Percentiles rank a stretch among this genome's conserved stretches.
Conservation (phyloP, 2,888 invertebrate genomes). For the Spodoptera littoralis region DNA sequence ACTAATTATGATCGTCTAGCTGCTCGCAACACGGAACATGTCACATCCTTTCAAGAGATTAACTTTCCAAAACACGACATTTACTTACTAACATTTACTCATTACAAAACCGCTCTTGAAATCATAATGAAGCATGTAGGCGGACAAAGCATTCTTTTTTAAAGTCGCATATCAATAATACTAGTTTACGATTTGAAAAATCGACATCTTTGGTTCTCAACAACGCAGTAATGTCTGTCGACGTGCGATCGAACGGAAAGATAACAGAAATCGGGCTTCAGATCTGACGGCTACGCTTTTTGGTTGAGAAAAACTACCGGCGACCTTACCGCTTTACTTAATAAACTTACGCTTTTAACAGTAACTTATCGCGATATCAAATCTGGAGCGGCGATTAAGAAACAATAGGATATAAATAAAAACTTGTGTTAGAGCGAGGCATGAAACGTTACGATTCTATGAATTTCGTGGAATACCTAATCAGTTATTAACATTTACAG, state of each 20-base stretch:
- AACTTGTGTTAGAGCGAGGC: slow-evolving; percentile 77
- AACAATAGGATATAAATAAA: slow-evolving; percentile 87
- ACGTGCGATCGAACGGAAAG: slow-evolving; percentile 76
- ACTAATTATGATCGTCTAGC: slow-evolving; percentile 67
- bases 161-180: slow-evolving; percentile 64
- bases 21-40: slow-evolving; percentile 56
- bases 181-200: slow-evolving; percentile 74
- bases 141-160: slow-evolving; percentile 66
- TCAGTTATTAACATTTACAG: slow-evolving; percentile 42
- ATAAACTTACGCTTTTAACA: slow-evolving; percentile 81
- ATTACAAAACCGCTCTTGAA: slow-evolving; percentile 60
- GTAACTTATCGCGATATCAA: slow-evolving; percentile 82
- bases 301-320: slow-evolving; percentile 73
- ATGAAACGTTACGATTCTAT: slow-evolving; percentile 79
- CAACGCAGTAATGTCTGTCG: slow-evolving; percentile 72
- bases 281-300: slow-evolving; percentile 78
- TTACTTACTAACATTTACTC: slow-evolving; percentile 48
- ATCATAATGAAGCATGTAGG: slow-evolving; percentile 69
- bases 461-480: slow-evolving; percentile 58
- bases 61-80: slow-evolving; percentile 68
- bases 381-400: slow-evolving; percentile 82
- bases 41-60: slow-evolving; percentile 64
- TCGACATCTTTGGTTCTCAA: slow-evolving; percentile 70
- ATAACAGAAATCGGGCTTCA: slow-evolving; percentile 76
- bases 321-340: slow-evolving; percentile 75